Conservation (phyloP, 2,113 vertebrate genomes). For the Pantherophis guttatus region DNA sequence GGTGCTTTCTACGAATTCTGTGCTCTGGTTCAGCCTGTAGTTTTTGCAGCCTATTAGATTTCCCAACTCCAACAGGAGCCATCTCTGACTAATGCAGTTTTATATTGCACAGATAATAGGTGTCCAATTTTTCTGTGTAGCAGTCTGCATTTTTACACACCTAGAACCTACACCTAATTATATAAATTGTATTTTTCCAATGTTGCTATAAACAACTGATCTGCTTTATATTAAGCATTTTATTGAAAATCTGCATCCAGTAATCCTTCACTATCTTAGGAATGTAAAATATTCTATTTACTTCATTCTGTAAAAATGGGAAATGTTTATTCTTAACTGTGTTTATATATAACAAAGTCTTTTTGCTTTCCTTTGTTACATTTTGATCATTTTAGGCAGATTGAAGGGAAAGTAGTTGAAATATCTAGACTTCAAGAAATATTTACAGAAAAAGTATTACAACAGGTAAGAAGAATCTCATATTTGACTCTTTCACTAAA, state of each 20-base stretch:
- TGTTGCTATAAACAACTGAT: background rate
- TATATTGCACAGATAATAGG: background rate
- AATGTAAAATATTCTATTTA: background rate
- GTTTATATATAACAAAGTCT: background rate
- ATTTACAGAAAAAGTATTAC: constrained; percentile 95
- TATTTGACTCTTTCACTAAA: background rate
- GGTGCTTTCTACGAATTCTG: background rate
- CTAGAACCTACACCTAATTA: background rate
- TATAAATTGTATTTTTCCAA: background rate
- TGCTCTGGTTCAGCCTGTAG: background rate
- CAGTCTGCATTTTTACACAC: background rate
- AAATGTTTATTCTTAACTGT: background rate
- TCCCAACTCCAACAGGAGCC: background rate
- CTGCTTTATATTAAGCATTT: background rate
- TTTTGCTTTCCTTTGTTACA: background rate
- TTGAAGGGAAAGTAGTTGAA: constrained; percentile 97
- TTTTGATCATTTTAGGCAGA: constrained; percentile 76
- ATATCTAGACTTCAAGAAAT: constrained; percentile 97
- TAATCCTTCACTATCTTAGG: background rate
- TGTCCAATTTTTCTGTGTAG: background rate
- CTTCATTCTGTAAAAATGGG: background rate
- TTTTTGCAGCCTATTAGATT: background rate
- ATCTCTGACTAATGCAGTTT: background rate
- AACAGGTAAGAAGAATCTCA: constrained; percentile 76
- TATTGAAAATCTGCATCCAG: background rate